Conservation (phyloP, 2,888 invertebrate genomes). For the Hirtodrosophila histrioides region DNA sequence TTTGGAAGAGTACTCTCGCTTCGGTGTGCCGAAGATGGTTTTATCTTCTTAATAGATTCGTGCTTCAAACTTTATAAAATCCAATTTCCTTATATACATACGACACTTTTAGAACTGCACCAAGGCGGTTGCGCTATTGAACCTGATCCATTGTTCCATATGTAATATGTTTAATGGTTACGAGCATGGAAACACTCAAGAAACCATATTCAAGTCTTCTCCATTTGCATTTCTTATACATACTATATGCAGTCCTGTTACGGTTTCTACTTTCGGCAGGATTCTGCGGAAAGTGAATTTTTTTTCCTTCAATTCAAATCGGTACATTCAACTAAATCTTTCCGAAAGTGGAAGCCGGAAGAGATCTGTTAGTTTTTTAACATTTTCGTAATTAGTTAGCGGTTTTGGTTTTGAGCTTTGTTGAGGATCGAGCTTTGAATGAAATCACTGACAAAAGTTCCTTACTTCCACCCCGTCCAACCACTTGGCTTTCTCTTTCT, state of each 20-base stretch:
- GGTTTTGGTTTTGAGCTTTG: slow-evolving; percentile 69
- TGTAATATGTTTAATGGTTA: slow-evolving; percentile 33
- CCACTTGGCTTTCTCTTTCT: slow-evolving; percentile 22
- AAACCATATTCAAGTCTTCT: slow-evolving; percentile 18
- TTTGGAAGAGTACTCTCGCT: slow-evolving; percentile 22
- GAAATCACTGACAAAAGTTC: slow-evolving; percentile 74
- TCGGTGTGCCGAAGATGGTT: slow-evolving; percentile 45
- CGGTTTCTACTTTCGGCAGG: too few relatives aligned
- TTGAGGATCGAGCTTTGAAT: slow-evolving; percentile 59
- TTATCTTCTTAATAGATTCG: slow-evolving; percentile 26
- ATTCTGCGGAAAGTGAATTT: neutral
- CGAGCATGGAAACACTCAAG: slow-evolving; percentile 41
- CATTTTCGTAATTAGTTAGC: slow-evolving; percentile 50
- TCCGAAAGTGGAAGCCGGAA: too few relatives aligned
- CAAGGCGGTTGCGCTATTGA: slow-evolving; percentile 44
- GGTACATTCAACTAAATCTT: too few relatives aligned
- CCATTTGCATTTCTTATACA: slow-evolving; percentile 38
- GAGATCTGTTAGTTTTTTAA: slow-evolving; percentile 1
- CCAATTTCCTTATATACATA: slow-evolving; percentile 11
- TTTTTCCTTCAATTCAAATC: neutral
- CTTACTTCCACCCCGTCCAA: slow-evolving; percentile 56
- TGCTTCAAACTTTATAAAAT: slow-evolving; percentile 33
- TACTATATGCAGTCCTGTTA: neutral
- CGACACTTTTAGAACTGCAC: slow-evolving; percentile 54
- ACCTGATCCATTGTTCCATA: slow-evolving; percentile 33